Conservation (phyloP, 30 jellyfish, hydroid and myxozoan species). For the Rhopilema esculentum region DNA sequence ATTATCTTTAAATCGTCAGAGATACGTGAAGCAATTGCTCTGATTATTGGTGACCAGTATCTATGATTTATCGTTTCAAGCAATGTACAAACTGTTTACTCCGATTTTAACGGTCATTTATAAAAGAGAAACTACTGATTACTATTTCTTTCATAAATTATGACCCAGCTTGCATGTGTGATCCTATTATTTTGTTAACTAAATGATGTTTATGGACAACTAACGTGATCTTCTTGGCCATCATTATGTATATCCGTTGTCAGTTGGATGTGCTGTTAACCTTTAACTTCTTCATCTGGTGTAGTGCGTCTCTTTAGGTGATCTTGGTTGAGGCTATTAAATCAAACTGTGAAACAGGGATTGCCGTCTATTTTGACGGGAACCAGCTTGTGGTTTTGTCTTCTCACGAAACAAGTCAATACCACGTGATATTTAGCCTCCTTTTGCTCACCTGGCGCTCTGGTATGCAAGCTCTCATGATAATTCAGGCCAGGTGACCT, state of each 20-base stretch:
- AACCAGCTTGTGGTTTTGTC: constrained; percentile 15
- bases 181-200: background rate
- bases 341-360: constrained; percentile 47
- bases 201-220: background rate
- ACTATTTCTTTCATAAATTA: too few species aligned
- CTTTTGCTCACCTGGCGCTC: background rate
- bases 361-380: constrained; percentile 28
- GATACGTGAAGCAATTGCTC: too few species aligned
- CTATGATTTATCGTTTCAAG: too few species aligned
- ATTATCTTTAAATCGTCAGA: too few species aligned
- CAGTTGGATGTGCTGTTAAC: constrained; percentile 67
- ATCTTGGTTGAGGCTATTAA: constrained; percentile 55
- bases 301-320: constrained; percentile 40
- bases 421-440: background rate
- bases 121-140: too few species aligned
- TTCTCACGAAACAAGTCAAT: background rate
- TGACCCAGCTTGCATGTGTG: too few species aligned
- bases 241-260: constrained; percentile 58
- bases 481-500: too few species aligned
- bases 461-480: too few species aligned
- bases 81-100: too few species aligned
- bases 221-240: constrained; percentile 65
- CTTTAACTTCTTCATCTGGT: constrained; percentile 38
- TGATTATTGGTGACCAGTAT: too few species aligned
- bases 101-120: too few species aligned